phyloP scores from a whole-genome alignment of 2,113 vertebrate genomes.

The Furnarius figulus region DNA sequence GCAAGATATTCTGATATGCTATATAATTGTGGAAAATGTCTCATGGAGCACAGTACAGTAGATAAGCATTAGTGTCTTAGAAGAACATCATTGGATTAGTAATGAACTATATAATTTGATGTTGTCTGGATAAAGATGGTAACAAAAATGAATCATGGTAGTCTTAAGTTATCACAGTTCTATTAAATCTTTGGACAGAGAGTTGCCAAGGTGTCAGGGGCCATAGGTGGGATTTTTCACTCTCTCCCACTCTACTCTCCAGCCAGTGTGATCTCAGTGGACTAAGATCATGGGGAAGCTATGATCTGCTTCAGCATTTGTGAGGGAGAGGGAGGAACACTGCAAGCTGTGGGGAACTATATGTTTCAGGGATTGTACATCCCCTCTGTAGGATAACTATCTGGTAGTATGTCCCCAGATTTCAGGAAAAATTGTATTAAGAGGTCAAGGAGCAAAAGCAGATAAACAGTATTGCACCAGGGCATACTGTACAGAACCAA shows the following conservation, averaged over 20 bases:
- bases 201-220: background rate
- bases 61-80: background rate
- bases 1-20: background rate
- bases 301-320: background rate
- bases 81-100: background rate
- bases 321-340: background rate
- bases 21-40: background rate
- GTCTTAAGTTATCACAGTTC: background rate
- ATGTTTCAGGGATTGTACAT: background rate
- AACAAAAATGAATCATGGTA: background rate
- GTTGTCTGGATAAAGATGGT: background rate
- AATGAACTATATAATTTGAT: background rate
- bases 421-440: background rate
- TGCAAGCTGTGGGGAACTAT: rapidly evolving
- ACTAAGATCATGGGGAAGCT: background rate
- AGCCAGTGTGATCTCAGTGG: background rate
- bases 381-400: background rate
- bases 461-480: background rate
- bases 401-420: background rate
- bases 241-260: background rate
- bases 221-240: background rate
- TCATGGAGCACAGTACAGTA: background rate
- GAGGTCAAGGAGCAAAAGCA: background rate
- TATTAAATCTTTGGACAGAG: background rate
- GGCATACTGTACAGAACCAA: background rate